Evolutionary conservation across 2,888 invertebrate genomes (phyloP).

Genomic region (Eilema caniola): DNA sequence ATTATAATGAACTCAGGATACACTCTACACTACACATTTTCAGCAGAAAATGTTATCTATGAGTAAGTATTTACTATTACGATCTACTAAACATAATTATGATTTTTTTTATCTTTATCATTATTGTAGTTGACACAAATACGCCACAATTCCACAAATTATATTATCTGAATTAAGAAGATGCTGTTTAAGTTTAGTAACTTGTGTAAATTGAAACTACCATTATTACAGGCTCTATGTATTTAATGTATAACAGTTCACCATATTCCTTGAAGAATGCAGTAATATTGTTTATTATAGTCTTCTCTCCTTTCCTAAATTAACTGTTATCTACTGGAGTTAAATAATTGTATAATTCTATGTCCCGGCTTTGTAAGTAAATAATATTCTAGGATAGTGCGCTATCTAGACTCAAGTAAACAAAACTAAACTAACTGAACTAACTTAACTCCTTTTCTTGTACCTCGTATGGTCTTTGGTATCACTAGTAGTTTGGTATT

Average conservation of each 20-base stretch:
- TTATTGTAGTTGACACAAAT: not conserved
- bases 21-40: conserved; percentile 43
- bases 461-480: too few relatives aligned
- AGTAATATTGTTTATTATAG: too few relatives aligned
- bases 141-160: not conserved
- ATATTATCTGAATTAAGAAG: not conserved
- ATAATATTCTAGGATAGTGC: too few relatives aligned
- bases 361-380: too few relatives aligned
- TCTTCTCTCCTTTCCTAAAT: not conserved
- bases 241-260: not conserved
- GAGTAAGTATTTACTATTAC: conserved; percentile 24
- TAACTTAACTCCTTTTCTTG: too few relatives aligned
- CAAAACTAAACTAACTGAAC: too few relatives aligned
- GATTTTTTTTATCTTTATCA: not conserved
- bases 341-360: not conserved
- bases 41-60: conserved; percentile 43
- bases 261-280: too few relatives aligned
- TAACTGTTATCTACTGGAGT: not conserved
- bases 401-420: too few relatives aligned
- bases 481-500: too few relatives aligned
- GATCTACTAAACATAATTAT: too few relatives aligned
- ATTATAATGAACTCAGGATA: conserved; percentile 31
- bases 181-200: not conserved
- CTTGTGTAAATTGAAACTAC: not conserved
- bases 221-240: not conserved